Conservation (phyloP, 2,113 vertebrate species). For the Coregonus clupeaformis region DNA sequence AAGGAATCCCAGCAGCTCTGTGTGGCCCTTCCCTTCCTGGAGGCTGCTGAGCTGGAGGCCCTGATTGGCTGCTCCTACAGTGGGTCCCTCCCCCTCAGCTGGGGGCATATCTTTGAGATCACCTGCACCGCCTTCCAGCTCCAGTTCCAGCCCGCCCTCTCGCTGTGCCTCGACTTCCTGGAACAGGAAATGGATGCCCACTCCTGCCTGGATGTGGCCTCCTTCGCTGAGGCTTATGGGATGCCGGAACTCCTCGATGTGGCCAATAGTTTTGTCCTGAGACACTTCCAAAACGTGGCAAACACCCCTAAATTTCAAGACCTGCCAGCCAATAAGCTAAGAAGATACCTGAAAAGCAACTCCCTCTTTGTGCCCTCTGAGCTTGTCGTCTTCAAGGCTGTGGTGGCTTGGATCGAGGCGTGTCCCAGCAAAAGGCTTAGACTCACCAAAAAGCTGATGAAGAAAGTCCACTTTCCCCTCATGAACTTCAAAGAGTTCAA, state of each 20-base stretch:
- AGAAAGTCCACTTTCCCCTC: conserved; percentile 80
- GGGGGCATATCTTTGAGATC: conserved; percentile 78
- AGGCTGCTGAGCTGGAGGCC: conserved; percentile 73
- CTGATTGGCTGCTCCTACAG: conserved; percentile 82
- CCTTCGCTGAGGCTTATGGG: conserved; percentile 78
- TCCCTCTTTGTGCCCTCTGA: conserved; percentile 81
- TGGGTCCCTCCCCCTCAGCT: conserved; percentile 74
- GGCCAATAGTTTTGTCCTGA: conserved; percentile 78
- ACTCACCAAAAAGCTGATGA: conserved; percentile 74
- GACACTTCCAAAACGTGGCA: conserved; percentile 79
- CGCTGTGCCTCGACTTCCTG: conserved; percentile 80
- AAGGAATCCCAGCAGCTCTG: conserved; percentile 66
- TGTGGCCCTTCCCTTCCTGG: conserved; percentile 65
- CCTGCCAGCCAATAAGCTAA: conserved; percentile 74
- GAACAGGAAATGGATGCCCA: conserved; percentile 73
- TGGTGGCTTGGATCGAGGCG: conserved; percentile 79
- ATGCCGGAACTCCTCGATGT: conserved; percentile 68
- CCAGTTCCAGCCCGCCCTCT: conserved; percentile 80
- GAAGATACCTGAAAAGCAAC: conserved; percentile 74
- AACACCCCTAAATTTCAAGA: conserved; percentile 79
- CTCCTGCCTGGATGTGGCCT: conserved; percentile 75
- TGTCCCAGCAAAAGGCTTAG: conserved; percentile 65
- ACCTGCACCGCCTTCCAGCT: conserved; percentile 78
- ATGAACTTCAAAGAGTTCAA: conserved; percentile 85
- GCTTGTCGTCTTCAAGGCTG: conserved; percentile 81